These are phyloP conservation scores for Scomber scombrus DNA, from an alignment of 2,113 vertebrate genomes.

Conservation along the genomic window DNA sequence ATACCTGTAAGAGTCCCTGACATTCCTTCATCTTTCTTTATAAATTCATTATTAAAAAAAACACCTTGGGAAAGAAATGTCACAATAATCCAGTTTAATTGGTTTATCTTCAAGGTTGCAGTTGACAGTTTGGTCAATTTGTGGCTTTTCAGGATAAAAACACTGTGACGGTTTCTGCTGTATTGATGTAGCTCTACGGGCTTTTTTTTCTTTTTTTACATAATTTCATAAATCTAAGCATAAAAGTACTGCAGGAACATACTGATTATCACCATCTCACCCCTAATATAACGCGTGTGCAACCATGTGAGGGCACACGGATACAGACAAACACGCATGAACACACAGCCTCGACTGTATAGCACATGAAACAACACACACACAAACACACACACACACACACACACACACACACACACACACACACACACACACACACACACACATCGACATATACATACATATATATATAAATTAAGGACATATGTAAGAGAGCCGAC, in stretches of 20 bases:
- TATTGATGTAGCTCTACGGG: too few species aligned
- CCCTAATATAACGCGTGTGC: background rate
- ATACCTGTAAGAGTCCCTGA: too few species aligned
- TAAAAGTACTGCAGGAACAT: too few species aligned
- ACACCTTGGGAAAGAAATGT: background rate
- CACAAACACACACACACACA: too few species aligned
- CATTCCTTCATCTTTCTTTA: too few species aligned
- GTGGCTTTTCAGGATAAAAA: too few species aligned
- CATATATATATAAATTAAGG: background rate
- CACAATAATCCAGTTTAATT: background rate
- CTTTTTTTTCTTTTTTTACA: too few species aligned
- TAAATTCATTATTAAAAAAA: background rate
- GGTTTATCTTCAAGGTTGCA: too few species aligned
- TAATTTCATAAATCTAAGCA: too few species aligned
- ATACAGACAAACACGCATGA: conserved; percentile 16
- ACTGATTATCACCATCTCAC: background rate
- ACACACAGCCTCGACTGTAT: background rate
- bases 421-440: conserved; percentile 16
- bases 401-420: too few species aligned
- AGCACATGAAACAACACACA: background rate
- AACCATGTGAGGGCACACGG: conserved; percentile 14
- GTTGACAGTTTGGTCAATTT: too few species aligned
- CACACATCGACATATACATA: background rate
- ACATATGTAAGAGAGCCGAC: conserved; percentile 13
- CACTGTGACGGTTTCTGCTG: too few species aligned